phyloP scores from a whole-genome alignment of 1,140 invertebrate genomes.

The Drosophila subobscura region DNA sequence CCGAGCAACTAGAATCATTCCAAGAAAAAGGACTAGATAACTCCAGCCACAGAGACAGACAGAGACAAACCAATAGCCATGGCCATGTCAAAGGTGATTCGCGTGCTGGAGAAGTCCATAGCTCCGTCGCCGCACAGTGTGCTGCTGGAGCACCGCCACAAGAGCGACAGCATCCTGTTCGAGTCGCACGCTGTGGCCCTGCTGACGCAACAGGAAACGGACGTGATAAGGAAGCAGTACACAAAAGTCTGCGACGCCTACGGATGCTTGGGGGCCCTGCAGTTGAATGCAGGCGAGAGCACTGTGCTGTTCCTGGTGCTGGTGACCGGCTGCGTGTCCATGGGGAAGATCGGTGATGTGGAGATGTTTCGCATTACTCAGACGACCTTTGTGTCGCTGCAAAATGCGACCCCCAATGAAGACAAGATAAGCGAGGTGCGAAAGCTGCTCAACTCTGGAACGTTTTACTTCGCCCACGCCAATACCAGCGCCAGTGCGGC shows the following conservation, averaged over 20 bases:
- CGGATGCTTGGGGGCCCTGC: slow-evolving; percentile 95
- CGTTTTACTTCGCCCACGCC: slow-evolving; percentile 96
- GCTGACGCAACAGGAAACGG: slow-evolving; percentile 90
- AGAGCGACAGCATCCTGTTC: slow-evolving; percentile 92
- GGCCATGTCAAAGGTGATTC: slow-evolving; percentile 97
- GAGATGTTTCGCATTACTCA: slow-evolving; percentile 98
- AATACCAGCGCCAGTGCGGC: slow-evolving; percentile 66
- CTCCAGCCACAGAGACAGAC: slow-evolving; percentile 2
- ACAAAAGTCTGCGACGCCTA: slow-evolving; percentile 95
- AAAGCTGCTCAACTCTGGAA: slow-evolving; percentile 97
- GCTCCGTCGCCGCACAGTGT: slow-evolving; percentile 94
- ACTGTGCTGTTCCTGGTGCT: slow-evolving; percentile 94
- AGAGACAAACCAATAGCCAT: slow-evolving; percentile 84
- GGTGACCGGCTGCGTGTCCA: slow-evolving; percentile 96
- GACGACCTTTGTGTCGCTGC: slow-evolving; percentile 94
- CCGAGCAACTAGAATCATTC: slow-evolving; percentile 17
- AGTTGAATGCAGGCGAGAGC: slow-evolving; percentile 93
- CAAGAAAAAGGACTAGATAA: slow-evolving; percentile 19
- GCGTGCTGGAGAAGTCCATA: slow-evolving; percentile 93
- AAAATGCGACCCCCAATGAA: slow-evolving; percentile 89
- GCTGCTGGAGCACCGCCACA: slow-evolving; percentile 93
- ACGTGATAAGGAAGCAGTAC: slow-evolving; percentile 94
- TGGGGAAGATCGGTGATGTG: slow-evolving; percentile 96
- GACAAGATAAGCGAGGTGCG: slow-evolving; percentile 92
- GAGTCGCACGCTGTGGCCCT: slow-evolving; percentile 94